phyloP scores from a whole-genome alignment of 2,888 invertebrate genomes.

The Resseliella maxima region DNA sequence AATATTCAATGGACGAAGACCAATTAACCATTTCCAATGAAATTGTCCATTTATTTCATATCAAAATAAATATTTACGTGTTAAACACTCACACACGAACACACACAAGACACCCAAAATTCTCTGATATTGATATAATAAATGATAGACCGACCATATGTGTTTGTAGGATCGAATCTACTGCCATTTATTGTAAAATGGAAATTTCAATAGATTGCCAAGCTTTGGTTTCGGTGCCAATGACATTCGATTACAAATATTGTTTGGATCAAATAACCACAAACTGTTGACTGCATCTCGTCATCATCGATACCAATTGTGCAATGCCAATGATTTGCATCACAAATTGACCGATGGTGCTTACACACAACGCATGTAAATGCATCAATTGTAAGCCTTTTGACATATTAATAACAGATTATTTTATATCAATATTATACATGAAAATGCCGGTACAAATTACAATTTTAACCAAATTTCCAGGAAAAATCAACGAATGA shows the following conservation, averaged over 20 bases:
- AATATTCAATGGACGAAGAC: no score
- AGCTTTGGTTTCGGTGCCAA: not conserved
- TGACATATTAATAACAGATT: constrained; percentile 38
- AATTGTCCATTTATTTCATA: not conserved
- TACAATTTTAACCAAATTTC: not conserved
- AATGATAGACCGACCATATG: constrained; percentile 16
- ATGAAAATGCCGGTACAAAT: constrained; percentile 8
- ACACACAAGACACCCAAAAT: not conserved
- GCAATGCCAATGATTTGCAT: not conserved
- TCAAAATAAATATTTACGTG: constrained; percentile 27
- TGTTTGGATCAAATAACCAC: constrained; percentile 32
- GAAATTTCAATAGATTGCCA: constrained; percentile 9
- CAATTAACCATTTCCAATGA: constrained; percentile 24
- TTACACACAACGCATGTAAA: not conserved
- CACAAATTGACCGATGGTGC: constrained; percentile 12
- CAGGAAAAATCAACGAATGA: not conserved
- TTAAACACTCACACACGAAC: not conserved
- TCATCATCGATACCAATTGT: constrained; percentile 1
- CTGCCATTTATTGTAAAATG: not conserved
- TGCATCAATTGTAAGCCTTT: not conserved
- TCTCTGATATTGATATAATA: not conserved
- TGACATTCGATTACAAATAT: constrained; percentile 38
- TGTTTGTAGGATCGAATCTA: not conserved
- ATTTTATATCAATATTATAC: constrained; percentile 46
- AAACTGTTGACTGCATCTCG: constrained; percentile 29